These are phyloP conservation scores for Drosophila novamexicana DNA, from an alignment of 1,140 invertebrate species.

Conservation along the genomic window DNA sequence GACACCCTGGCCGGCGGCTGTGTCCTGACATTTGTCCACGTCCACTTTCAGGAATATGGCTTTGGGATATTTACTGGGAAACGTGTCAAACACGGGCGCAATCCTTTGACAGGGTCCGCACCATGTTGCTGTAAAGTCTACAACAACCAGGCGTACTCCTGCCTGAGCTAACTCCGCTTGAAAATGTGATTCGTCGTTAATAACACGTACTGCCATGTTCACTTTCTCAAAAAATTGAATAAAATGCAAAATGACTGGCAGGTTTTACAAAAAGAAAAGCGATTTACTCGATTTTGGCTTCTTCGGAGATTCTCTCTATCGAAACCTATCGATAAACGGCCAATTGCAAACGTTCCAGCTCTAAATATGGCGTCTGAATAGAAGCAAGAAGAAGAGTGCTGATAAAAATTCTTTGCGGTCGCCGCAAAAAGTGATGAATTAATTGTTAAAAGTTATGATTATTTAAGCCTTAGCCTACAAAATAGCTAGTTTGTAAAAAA, in stretches of 20 bases:
- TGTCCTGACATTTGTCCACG: slow-evolving; percentile 94
- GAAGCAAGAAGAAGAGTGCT: slow-evolving; percentile 31
- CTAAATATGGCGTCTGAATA: slow-evolving; percentile 51
- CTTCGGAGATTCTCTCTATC: not conserved
- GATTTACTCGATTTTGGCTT: slow-evolving; percentile 16
- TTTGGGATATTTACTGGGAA: slow-evolving; percentile 93
- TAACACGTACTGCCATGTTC: slow-evolving; percentile 78
- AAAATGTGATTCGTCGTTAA: slow-evolving; percentile 91
- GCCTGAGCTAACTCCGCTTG: slow-evolving; percentile 91
- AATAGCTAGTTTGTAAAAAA: slow-evolving; percentile 47
- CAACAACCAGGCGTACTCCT: slow-evolving; percentile 95
- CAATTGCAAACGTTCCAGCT: slow-evolving; percentile 13
- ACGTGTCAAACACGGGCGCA: slow-evolving; percentile 94
- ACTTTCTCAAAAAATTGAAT: slow-evolving; percentile 35
- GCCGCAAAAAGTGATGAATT: slow-evolving; percentile 40
- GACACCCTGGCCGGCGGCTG: slow-evolving; percentile 93
- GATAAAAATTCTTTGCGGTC: slow-evolving; percentile 40
- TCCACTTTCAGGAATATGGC: slow-evolving; percentile 98
- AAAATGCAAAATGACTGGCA: slow-evolving; percentile 36
- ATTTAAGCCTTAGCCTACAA: slow-evolving; percentile 39
- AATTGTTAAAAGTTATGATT: slow-evolving; percentile 53
- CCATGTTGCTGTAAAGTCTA: slow-evolving; percentile 97
- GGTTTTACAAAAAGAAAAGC: slow-evolving; percentile 21
- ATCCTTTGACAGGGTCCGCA: slow-evolving; percentile 97
- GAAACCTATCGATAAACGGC: slow-evolving; percentile 19